phyloP scores from a whole-genome alignment of 2,888 invertebrate genomes.

The Diaperis boleti region DNA sequence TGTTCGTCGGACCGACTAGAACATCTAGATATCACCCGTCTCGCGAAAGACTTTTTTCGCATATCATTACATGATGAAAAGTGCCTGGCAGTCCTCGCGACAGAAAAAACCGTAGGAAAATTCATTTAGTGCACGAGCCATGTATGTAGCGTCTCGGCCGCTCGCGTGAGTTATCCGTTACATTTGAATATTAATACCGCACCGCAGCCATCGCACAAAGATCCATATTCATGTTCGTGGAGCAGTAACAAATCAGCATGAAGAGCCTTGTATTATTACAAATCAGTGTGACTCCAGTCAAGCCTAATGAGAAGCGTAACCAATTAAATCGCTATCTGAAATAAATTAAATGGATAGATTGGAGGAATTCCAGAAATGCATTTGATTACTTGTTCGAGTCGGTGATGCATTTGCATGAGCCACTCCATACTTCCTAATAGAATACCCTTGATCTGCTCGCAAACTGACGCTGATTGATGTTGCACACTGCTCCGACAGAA shows the following conservation, averaged over 20 bases:
- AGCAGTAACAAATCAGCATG: constrained; percentile 10
- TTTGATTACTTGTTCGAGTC: constrained; percentile 48
- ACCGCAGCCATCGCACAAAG: not conserved
- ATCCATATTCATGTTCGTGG: not conserved
- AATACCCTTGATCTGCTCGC: constrained; percentile 40
- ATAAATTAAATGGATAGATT: constrained; percentile 47
- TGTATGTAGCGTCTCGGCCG: not conserved
- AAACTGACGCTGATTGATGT: constrained; percentile 44
- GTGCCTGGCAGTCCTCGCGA: too few relatives aligned
- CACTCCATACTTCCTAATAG: constrained; percentile 41
- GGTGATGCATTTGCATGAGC: constrained; percentile 43
- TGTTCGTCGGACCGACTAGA: too few relatives aligned
- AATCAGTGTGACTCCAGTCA: constrained; percentile 33
- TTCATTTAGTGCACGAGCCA: too few relatives aligned
- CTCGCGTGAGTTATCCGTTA: not conserved
- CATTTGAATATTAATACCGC: constrained; percentile 4
- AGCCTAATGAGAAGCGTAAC: constrained; percentile 42
- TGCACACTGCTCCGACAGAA: constrained; percentile 30
- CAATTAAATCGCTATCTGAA: constrained; percentile 47
- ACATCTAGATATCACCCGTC: too few relatives aligned
- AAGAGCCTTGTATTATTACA: constrained; percentile 16
- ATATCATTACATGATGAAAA: too few relatives aligned
- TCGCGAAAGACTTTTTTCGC: too few relatives aligned
- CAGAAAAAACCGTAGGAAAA: too few relatives aligned
- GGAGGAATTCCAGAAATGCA: constrained; percentile 51